phyloP scores from a whole-genome alignment of 2,888 invertebrate genomes.

The Leucophora obtusa region DNA sequence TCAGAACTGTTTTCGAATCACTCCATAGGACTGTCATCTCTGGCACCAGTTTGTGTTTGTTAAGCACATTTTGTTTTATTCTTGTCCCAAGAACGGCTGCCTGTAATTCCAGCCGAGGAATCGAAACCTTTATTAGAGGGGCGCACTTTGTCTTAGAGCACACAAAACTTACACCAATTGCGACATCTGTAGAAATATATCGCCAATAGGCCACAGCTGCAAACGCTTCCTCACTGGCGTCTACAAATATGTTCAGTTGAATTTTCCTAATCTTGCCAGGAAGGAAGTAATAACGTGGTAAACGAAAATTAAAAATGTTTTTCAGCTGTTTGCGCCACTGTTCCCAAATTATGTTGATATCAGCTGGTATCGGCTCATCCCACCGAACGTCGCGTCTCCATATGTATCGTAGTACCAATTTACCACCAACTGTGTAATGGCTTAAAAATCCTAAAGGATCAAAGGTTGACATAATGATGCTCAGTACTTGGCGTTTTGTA shows the following conservation, averaged over 20 bases:
- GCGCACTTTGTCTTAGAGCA: conserved; percentile 41
- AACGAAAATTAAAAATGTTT: conserved; percentile 12
- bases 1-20: conserved; percentile 44
- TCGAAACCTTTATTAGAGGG: conserved; percentile 22
- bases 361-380: conserved; percentile 52
- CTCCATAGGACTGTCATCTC: conserved; percentile 34
- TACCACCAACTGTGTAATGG: conserved; percentile 28
- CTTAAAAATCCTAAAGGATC: conserved; percentile 47
- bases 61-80: conserved; percentile 18
- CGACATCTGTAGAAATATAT: neutral
- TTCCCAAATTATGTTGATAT: conserved; percentile 11
- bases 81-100: conserved; percentile 39
- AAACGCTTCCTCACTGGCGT: conserved; percentile 37
- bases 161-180: conserved; percentile 13
- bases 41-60: conserved; percentile 15
- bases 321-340: conserved; percentile 28
- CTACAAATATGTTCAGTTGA: conserved; percentile 42
- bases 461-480: conserved; percentile 41
- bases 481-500: conserved; percentile 40
- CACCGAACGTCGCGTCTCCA: conserved; percentile 49
- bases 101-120: conserved; percentile 46
- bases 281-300: conserved; percentile 34
- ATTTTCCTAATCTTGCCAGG: neutral
- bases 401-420: conserved; percentile 37
- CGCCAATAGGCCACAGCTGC: conserved; percentile 43